A percentile compares a stretch with the other conserved stretches of the same genome.
These are phyloP conservation scores for Lasioglossum villosulum DNA, from an alignment of 2,888 invertebrate species.

Conservation along the genomic window DNA sequence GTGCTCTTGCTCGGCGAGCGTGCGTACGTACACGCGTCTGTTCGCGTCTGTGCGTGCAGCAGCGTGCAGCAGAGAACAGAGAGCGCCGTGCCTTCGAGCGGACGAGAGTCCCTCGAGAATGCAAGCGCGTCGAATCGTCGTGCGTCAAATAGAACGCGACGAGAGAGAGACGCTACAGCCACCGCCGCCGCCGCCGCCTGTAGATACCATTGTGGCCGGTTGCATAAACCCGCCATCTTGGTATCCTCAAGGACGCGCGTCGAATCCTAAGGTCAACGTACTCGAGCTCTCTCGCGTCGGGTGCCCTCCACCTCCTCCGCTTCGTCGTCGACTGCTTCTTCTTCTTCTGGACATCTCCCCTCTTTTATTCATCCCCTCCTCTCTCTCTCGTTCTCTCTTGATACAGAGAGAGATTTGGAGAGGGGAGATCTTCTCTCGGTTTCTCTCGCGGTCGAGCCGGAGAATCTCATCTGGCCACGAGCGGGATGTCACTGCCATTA, in stretches of 20 bases:
- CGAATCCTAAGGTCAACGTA: constrained; percentile 82
- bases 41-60: constrained; percentile 14
- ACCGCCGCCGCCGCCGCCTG: constrained; percentile 28
- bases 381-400: not conserved
- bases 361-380: constrained; percentile 42
- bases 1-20: constrained; percentile 23
- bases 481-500: constrained; percentile 81
- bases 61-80: not conserved
- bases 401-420: not conserved
- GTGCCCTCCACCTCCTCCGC: constrained; percentile 62
- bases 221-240: constrained; percentile 82
- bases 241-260: constrained; percentile 81
- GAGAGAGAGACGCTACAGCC: constrained; percentile 55
- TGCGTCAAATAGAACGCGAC: constrained; percentile 75
- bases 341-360: constrained; percentile 23
- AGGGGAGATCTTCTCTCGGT: constrained; percentile 17
- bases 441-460: constrained; percentile 56
- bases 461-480: constrained; percentile 77
- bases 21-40: constrained; percentile 39
- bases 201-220: constrained; percentile 77
- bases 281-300: constrained; percentile 70
- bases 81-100: constrained; percentile 12
- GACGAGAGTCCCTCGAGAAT: constrained; percentile 67
- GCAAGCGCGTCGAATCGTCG: constrained; percentile 73
- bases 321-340: constrained; percentile 54